These are phyloP conservation scores for Apis dorsata DNA, from an alignment of 1,140 invertebrate species.

Conservation along the genomic window DNA sequence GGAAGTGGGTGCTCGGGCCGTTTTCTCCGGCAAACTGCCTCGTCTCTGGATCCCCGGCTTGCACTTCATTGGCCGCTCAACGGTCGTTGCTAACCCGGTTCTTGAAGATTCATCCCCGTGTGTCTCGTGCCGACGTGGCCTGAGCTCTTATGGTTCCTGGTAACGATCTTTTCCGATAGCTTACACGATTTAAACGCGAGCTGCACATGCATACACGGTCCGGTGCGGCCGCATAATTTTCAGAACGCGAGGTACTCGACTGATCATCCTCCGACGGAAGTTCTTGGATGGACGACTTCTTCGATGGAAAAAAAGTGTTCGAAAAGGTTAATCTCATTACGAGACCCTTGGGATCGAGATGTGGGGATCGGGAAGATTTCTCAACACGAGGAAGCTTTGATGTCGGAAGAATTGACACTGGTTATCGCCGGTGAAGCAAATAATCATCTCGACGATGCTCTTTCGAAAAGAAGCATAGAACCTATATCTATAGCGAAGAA, in stretches of 20 bases:
- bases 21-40: constrained; percentile 57
- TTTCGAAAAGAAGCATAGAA: constrained; percentile 23
- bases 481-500: not conserved
- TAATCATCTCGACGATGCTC: constrained; percentile 6
- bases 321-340: not conserved
- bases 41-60: constrained; percentile 57
- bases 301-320: not conserved
- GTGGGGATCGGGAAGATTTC: not conserved
- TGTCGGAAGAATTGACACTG: not conserved
- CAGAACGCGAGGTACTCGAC: constrained; percentile 3
- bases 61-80: constrained; percentile 21
- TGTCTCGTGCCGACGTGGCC: constrained; percentile 55
- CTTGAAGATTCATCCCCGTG: constrained; percentile 59
- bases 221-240: constrained; percentile 20
- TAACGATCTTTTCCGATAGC: constrained; percentile 72
- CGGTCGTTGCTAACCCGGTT: constrained; percentile 57
- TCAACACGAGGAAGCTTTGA: not conserved
- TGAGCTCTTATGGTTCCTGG: constrained; percentile 61
- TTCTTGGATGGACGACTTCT: not conserved
- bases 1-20: constrained; percentile 56
- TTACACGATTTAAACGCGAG: constrained; percentile 69
- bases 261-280: constrained; percentile 15
- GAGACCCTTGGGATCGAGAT: not conserved
- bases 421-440: constrained; percentile 3
- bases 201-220: constrained; percentile 39